Conservation (phyloP, 2,888 invertebrate genomes). For the Ommatoiulus sabulosus region DNA sequence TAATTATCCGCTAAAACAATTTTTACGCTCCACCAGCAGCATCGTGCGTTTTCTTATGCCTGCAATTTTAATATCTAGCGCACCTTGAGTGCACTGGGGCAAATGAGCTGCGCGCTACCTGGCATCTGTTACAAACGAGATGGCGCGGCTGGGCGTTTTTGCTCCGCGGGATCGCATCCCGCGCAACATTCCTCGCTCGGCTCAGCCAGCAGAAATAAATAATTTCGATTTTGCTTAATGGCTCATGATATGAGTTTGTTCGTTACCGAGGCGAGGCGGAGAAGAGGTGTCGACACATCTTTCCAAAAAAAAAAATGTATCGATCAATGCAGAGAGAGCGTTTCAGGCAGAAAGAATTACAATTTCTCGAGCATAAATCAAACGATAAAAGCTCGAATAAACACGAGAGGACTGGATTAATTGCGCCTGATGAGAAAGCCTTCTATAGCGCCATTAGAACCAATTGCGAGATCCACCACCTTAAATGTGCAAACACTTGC, state of each 20-base stretch:
- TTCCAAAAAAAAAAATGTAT: not conserved
- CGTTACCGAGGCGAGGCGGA: not conserved
- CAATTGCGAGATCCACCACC: not conserved
- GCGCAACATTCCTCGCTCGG: not conserved
- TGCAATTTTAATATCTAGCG: constrained; percentile 34
- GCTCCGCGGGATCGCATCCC: not conserved
- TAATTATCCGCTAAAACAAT: constrained; percentile 34
- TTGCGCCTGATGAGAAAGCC: not conserved
- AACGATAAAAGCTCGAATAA: not conserved
- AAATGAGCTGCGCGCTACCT: constrained; percentile 15
- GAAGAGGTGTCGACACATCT: not conserved
- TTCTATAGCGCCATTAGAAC: not conserved
- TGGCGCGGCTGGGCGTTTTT: not conserved
- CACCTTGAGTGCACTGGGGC: constrained; percentile 28
- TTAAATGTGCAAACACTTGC: constrained; percentile 1
- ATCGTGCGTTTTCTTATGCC: not conserved
- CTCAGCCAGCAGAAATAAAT: constrained; percentile 9
- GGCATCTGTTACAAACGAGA: not conserved
- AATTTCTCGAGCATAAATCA: not conserved
- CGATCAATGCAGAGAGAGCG: not conserved
- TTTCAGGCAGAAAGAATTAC: not conserved
- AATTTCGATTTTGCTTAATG: constrained; percentile 27
- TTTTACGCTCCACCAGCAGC: not conserved
- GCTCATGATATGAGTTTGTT: constrained; percentile 27
- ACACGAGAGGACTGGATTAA: not conserved